A percentile compares a stretch with the other conserved stretches of the same genome.
phyloP scores from a whole-genome alignment of 2,113 vertebrate species.

The Charina bottae region DNA sequence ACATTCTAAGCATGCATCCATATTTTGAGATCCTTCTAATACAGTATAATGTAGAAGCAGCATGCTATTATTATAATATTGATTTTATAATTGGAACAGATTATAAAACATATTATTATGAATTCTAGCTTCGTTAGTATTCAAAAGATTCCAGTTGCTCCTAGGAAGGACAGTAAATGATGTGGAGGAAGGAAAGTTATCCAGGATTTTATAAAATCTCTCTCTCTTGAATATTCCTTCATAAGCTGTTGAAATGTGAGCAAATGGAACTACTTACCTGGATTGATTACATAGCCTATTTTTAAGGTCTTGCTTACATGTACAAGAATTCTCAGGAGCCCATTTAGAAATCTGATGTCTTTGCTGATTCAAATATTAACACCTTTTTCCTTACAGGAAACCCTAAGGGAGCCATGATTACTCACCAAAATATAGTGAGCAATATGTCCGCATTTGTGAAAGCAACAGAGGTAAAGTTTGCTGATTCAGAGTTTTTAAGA shows the following conservation, averaged over 20 bases:
- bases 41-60: background rate
- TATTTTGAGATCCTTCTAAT: background rate
- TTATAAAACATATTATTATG: background rate
- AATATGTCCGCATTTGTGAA: constrained; percentile 90
- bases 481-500: constrained; percentile 7
- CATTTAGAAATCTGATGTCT: background rate
- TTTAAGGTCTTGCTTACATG: background rate
- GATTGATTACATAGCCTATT: background rate
- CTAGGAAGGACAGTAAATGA: background rate
- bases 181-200: background rate
- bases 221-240: background rate
- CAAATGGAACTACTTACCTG: background rate
- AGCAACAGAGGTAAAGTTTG: constrained; percentile 85
- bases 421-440: constrained; percentile 89
- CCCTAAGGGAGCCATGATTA: constrained; percentile 94
- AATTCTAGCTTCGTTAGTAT: background rate
- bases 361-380: constrained; percentile 35
- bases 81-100: background rate
- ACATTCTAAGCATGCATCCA: background rate
- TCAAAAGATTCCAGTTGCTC: background rate
- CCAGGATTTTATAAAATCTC: background rate
- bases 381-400: constrained; percentile 78
- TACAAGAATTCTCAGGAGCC: background rate
- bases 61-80: background rate
- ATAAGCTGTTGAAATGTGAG: background rate